Conservation (phyloP, 2,888 invertebrate species). For the Tryphoninae sp. region DNA sequence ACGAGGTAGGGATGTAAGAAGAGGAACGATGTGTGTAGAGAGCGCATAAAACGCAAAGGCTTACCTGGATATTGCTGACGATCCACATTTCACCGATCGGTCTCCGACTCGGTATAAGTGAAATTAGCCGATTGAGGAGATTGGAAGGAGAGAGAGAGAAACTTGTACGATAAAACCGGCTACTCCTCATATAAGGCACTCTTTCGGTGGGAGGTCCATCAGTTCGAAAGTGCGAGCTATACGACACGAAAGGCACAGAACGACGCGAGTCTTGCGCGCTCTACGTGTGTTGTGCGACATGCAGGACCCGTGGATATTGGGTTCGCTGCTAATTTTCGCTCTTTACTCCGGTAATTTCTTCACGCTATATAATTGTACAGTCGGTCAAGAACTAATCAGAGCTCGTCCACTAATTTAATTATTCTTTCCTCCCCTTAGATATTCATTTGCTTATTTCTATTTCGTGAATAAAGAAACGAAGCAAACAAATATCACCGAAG, state of each 20-base stretch:
- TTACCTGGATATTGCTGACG: constrained; percentile 41
- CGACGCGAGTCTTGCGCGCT: constrained; percentile 49
- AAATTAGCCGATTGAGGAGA: constrained; percentile 71
- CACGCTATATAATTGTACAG: not conserved
- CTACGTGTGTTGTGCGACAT: constrained; percentile 66
- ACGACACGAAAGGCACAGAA: constrained; percentile 66
- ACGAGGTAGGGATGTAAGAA: not conserved
- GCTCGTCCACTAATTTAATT: not conserved
- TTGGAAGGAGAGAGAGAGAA: constrained; percentile 58
- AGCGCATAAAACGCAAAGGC: not conserved
- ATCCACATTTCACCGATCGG: constrained; percentile 72
- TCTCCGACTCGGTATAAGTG: constrained; percentile 64
- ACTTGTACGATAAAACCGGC: constrained; percentile 57
- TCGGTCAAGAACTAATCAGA: not conserved
- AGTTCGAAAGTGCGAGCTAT: constrained; percentile 79
- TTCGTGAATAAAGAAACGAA: constrained; percentile 5
- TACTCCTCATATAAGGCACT: constrained; percentile 73
- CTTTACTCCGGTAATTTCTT: constrained; percentile 70
- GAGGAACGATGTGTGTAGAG: not conserved
- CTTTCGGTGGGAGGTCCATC: constrained; percentile 74
- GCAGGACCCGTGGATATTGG: constrained; percentile 67
- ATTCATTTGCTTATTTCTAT: not conserved
- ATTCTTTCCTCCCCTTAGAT: not conserved
- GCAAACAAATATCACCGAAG: constrained; percentile 20
- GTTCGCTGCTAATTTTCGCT: constrained; percentile 65